phyloP scores from a whole-genome alignment of 2,113 vertebrate species.

The Rhea americana region DNA sequence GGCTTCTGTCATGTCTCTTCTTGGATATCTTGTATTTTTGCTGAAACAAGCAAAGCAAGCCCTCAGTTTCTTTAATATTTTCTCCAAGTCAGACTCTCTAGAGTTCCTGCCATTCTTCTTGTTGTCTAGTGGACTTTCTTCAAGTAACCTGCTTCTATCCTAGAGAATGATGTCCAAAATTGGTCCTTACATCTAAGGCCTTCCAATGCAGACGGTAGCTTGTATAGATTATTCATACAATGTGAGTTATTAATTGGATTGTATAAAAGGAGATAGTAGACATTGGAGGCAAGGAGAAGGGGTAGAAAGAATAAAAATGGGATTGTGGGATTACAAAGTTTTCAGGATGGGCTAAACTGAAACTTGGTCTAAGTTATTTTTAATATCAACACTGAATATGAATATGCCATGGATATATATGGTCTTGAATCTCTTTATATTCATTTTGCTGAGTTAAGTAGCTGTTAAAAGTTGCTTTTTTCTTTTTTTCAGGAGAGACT shows the following conservation, averaged over 20 bases:
- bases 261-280: not conserved
- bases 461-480: not conserved
- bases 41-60: not conserved
- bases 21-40: not conserved
- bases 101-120: not conserved
- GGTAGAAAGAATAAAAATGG: not conserved
- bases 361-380: not conserved
- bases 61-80: not conserved
- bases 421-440: not conserved
- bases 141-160: not conserved
- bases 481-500: not conserved
- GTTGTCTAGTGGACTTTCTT: not conserved
- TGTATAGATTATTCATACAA: not conserved
- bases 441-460: not conserved
- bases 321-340: not conserved
- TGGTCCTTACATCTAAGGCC: not conserved
- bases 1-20: accelerated
- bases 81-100: not conserved
- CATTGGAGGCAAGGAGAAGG: not conserved
- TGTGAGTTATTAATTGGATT: not conserved
- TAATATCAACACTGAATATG: not conserved
- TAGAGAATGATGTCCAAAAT: not conserved
- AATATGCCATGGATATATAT: accelerated
- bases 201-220: not conserved
- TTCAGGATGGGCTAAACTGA: not conserved